Evolutionary conservation across 2,797 vertebrate species (phyloP).

Genomic region (Perodicticus potto): DNA sequence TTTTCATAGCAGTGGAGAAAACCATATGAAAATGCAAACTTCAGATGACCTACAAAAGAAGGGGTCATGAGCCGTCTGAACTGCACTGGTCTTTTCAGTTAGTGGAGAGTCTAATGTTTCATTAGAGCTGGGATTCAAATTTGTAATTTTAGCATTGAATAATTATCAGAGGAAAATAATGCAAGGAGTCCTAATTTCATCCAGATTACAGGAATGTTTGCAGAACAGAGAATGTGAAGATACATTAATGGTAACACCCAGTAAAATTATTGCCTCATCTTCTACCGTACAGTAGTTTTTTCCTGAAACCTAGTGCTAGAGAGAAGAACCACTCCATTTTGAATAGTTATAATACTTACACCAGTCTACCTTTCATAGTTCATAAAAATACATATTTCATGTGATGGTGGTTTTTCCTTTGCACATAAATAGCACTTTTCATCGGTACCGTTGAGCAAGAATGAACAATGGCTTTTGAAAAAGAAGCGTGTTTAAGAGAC

Average conservation of each 20-base stretch:
- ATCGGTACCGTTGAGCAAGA: conserved; percentile 46
- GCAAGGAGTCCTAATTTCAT: background rate
- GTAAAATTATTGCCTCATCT: background rate
- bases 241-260: background rate
- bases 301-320: background rate
- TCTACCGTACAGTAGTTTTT: background rate
- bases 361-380: conserved; percentile 25
- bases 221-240: background rate
- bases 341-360: conserved; percentile 12
- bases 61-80: background rate
- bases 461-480: conserved; percentile 30
- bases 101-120: background rate
- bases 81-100: background rate
- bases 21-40: background rate
- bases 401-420: conserved; percentile 12
- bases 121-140: background rate
- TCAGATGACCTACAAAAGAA: background rate
- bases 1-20: background rate
- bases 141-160: background rate
- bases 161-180: background rate
- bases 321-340: background rate
- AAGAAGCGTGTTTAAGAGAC: background rate
- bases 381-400: conserved; percentile 36
- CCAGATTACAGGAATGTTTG: background rate
- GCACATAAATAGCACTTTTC: conserved; percentile 55